Evolutionary conservation across 2,888 invertebrate genomes (phyloP).

Genomic region (Polymixis flavicincta): DNA sequence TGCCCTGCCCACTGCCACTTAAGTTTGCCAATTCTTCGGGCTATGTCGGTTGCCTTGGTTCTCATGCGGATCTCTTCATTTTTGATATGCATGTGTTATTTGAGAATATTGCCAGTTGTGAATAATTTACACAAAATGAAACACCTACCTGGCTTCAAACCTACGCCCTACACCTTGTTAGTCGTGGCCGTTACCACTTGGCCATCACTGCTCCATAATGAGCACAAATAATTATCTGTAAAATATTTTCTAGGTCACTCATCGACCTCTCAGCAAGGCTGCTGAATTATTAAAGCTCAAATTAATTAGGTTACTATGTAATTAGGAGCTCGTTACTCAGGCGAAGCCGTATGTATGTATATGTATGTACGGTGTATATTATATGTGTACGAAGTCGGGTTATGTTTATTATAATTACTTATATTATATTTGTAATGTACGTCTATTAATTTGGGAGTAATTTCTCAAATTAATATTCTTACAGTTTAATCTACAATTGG

Average conservation of each 20-base stretch:
- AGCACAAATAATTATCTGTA: not conserved
- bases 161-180: too few relatives aligned
- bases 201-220: not conserved
- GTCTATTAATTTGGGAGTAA: not conserved
- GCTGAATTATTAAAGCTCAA: conserved; percentile 52
- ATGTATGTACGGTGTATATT: conserved; percentile 11
- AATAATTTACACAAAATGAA: too few relatives aligned
- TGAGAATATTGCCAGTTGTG: too few relatives aligned
- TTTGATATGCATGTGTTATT: too few relatives aligned
- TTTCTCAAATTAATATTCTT: conserved; percentile 5
- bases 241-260: conserved; percentile 42
- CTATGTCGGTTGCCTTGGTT: too few relatives aligned
- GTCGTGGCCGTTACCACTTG: too few relatives aligned
- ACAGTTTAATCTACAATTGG: not conserved
- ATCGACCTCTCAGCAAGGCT: conserved; percentile 10
- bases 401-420: conserved; percentile 33
- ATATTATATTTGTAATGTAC: conserved; percentile 1
- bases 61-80: too few relatives aligned
- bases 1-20: too few relatives aligned
- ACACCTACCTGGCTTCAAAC: too few relatives aligned
- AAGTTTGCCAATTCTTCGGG: too few relatives aligned
- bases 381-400: conserved; percentile 10
- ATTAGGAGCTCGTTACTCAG: conserved; percentile 50
- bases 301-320: conserved; percentile 61
- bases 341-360: conserved; percentile 39